These are phyloP conservation scores for Typhlichthys eigenmanni DNA, from an alignment of 2,797 vertebrate genomes.

Conservation along the genomic window DNA sequence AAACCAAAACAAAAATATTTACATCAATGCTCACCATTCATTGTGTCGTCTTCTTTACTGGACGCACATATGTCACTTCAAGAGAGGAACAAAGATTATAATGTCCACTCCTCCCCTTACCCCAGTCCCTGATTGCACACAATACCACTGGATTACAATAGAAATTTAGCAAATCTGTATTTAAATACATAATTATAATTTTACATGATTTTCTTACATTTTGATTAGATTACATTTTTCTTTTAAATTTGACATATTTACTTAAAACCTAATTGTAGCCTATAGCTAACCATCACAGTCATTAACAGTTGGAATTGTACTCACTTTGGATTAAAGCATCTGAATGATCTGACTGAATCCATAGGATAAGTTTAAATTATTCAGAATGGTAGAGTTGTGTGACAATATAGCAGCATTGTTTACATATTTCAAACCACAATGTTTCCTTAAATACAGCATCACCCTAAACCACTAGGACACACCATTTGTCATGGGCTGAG, in stretches of 20 bases:
- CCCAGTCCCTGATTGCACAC: conserved; percentile 2
- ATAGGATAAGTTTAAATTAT: no score
- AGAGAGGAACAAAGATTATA: neutral
- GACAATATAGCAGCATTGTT: neutral
- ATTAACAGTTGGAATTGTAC: no score
- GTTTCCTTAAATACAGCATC: conserved; percentile 17
- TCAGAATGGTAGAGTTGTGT: no score
- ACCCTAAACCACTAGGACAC: conserved; percentile 13
- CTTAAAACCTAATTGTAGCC: no score
- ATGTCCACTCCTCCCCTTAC: conserved; percentile 44
- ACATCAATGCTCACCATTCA: conserved; percentile 55
- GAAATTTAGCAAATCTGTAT: no score
- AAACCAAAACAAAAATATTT: no score
- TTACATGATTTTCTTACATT: neutral
- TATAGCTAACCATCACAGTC: no score
- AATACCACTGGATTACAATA: neutral
- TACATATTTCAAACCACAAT: neutral
- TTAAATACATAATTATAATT: neutral
- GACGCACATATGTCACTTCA: conserved; percentile 8
- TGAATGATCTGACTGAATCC: no score
- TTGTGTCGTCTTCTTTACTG: conserved; percentile 28
- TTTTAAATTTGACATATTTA: neutral
- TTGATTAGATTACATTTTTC: neutral
- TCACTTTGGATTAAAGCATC: no score
- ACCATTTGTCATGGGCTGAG: conserved; percentile 42